phyloP scores from a whole-genome alignment of 2,113 vertebrate species.

The Thamnophis sirtalis region DNA sequence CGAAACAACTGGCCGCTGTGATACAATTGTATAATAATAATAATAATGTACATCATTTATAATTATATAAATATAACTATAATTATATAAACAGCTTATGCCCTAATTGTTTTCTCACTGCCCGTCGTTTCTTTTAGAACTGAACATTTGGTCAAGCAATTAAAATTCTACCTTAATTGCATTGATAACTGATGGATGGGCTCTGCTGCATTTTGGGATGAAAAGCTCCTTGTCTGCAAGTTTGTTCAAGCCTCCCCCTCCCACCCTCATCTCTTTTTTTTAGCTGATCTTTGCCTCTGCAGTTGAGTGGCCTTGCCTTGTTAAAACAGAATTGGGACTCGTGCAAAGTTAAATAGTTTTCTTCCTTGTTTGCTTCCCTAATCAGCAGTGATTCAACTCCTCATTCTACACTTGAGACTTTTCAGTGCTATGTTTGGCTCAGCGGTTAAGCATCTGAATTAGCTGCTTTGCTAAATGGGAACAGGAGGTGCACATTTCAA shows the following conservation, averaged over 20 bases:
- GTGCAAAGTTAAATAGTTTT: background rate
- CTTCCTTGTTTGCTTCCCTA: background rate
- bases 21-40: too few species aligned
- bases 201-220: background rate
- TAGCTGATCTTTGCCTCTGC: background rate
- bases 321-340: background rate
- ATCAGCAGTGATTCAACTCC: background rate
- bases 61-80: too few species aligned
- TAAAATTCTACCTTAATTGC: background rate
- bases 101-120: background rate
- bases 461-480: background rate
- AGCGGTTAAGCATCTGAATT: background rate
- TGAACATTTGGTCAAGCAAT: background rate
- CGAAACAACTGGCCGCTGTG: too few species aligned
- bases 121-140: background rate
- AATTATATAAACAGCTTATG: background rate
- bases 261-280: background rate
- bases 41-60: too few species aligned
- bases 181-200: background rate
- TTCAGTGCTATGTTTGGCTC: background rate
- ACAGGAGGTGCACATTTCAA: background rate
- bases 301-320: background rate
- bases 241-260: background rate
- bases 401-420: background rate
- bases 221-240: background rate